phyloP scores from a whole-genome alignment of 2,113 vertebrate genomes.

The Loxodonta africana region DNA sequence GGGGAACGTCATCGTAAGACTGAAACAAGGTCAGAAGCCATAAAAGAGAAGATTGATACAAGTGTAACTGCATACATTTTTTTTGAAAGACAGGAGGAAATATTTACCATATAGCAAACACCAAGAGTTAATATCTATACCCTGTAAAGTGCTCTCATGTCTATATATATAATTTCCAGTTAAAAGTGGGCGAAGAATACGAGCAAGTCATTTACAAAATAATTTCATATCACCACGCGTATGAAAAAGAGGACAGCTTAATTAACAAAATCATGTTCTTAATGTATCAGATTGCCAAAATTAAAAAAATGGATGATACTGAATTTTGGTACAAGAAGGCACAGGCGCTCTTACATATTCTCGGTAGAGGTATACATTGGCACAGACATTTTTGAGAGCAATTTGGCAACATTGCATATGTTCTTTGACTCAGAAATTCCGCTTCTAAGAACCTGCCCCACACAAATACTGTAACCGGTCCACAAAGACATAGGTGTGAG shows the following conservation, averaged over 20 bases:
- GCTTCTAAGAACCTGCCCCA: conserved; percentile 16
- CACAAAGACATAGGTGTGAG: neutral
- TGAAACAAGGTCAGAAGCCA: conserved; percentile 37
- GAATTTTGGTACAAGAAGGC: neutral
- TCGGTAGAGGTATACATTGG: neutral
- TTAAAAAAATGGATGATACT: neutral
- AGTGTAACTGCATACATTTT: neutral
- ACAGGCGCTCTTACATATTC: neutral
- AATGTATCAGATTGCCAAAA: neutral
- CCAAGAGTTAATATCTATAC: neutral
- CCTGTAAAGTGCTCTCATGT: neutral
- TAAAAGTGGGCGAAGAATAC: neutral
- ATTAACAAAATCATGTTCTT: conserved; percentile 1
- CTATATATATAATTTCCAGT: neutral
- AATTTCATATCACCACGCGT: neutral
- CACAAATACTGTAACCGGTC: conserved; percentile 6
- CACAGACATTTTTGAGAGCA: conserved; percentile 26
- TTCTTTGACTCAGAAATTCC: conserved; percentile 72
- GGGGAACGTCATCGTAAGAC: conserved; percentile 1
- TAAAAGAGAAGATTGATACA: neutral
- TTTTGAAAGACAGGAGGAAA: neutral
- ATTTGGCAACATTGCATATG: neutral
- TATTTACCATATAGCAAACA: conserved; percentile 13
- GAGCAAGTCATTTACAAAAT: neutral
- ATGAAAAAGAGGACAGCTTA: neutral